Conservation (phyloP, 2,888 invertebrate genomes). For the Ptychoptera albimana region DNA sequence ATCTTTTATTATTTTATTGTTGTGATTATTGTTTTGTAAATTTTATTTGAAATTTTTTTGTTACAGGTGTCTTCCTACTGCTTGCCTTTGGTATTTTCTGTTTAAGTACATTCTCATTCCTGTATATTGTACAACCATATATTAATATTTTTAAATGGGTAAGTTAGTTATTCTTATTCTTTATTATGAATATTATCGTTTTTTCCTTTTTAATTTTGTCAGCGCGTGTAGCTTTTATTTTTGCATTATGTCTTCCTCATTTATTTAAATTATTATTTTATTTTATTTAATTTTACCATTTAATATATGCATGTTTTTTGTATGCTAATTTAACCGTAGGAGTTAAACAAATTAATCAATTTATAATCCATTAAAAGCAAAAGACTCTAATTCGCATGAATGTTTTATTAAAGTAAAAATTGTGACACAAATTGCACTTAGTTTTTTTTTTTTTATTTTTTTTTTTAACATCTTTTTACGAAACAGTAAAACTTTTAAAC, state of each 20-base stretch:
- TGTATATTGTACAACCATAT: slow-evolving; percentile 54
- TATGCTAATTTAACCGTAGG: too few relatives aligned
- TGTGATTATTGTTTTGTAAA: slow-evolving; percentile 9
- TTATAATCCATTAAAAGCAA: too few relatives aligned
- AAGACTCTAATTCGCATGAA: too few relatives aligned
- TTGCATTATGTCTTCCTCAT: background rate
- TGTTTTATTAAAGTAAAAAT: too few relatives aligned
- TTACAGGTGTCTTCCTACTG: slow-evolving; percentile 56
- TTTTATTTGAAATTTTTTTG: slow-evolving; percentile 19
- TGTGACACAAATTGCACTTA: too few relatives aligned
- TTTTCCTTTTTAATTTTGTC: background rate
- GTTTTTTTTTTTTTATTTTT: too few relatives aligned
- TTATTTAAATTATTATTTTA: background rate
- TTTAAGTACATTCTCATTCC: slow-evolving; percentile 45
- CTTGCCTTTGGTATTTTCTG: slow-evolving; percentile 52
- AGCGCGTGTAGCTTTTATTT: background rate
- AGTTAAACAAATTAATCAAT: too few relatives aligned
- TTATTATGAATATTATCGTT: background rate
- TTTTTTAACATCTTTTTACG: too few relatives aligned
- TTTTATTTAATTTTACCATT: background rate
- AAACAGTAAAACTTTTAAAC: too few relatives aligned
- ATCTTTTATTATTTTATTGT: background rate
- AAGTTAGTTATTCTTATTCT: slow-evolving; percentile 19
- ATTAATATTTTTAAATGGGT: slow-evolving; percentile 58
- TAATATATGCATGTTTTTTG: too few relatives aligned